Percentiles rank a stretch among this genome's conserved stretches.
phyloP scores from a whole-genome alignment of 1,140 invertebrate genomes.

The Euglossa dilemma region DNA sequence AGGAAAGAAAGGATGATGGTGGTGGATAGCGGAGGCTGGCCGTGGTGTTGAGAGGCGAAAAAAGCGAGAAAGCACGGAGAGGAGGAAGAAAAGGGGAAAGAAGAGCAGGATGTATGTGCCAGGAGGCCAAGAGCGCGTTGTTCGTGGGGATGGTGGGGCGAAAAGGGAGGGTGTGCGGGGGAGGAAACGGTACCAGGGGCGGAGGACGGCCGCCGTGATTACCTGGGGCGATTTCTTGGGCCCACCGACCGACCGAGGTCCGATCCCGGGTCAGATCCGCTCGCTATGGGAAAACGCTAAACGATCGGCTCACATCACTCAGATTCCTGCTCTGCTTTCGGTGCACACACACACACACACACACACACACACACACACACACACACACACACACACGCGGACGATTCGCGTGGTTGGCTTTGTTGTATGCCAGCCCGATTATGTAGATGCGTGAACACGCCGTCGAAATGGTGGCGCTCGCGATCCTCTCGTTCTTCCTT shows the following conservation, averaged over 20 bases:
- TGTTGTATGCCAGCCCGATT: not conserved
- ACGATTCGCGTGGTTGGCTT: not conserved
- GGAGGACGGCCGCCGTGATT: constrained; percentile 79
- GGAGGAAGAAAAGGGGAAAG: constrained; percentile 35
- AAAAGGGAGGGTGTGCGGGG: constrained; percentile 61
- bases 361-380: not conserved
- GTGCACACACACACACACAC: not conserved
- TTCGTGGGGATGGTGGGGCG: constrained; percentile 53
- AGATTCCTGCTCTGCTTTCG: constrained; percentile 78
- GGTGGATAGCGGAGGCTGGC: constrained; percentile 15
- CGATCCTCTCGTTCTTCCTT: not conserved
- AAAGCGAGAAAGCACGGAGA: constrained; percentile 45
- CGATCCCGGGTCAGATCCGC: constrained; percentile 81
- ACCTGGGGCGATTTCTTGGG: constrained; percentile 78
- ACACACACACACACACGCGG: no score
- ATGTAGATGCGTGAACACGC: not conserved
- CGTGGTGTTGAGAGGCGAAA: constrained; percentile 46
- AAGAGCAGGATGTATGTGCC: constrained; percentile 46
- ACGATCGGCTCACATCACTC: constrained; percentile 83
- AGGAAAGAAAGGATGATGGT: constrained; percentile 33
- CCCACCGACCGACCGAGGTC: constrained; percentile 74
- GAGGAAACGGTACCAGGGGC: constrained; percentile 71
- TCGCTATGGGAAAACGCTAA: constrained; percentile 82
- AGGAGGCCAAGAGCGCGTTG: constrained; percentile 47
- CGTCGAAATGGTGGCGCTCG: not conserved